Conservation (phyloP, 2,797 vertebrate species). For the Taenioides sp. region DNA sequence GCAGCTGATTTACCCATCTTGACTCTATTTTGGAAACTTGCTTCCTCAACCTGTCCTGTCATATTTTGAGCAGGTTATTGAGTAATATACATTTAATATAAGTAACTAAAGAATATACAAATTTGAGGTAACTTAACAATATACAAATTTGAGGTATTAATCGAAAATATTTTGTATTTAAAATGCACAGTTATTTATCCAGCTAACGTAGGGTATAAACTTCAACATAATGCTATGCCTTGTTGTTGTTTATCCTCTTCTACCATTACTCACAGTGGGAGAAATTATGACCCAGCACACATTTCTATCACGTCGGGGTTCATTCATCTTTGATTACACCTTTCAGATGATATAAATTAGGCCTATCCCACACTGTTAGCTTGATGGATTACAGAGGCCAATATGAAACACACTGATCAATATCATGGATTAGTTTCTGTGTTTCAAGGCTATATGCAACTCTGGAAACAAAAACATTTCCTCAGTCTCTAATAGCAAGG, state of each 20-base stretch:
- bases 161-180: neutral
- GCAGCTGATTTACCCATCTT: conserved; percentile 42
- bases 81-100: conserved; percentile 17
- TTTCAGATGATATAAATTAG: conserved; percentile 81
- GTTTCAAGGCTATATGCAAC: conserved; percentile 69
- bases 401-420: conserved; percentile 79
- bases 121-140: neutral
- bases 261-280: conserved; percentile 69
- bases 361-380: conserved; percentile 71
- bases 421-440: conserved; percentile 76
- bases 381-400: conserved; percentile 75
- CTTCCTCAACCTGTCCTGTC: conserved; percentile 27
- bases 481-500: conserved; percentile 9
- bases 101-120: neutral
- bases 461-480: conserved; percentile 43
- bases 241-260: conserved; percentile 54
- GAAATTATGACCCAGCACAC: conserved; percentile 73
- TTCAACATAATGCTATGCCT: conserved; percentile 27
- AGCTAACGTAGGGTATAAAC: neutral
- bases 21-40: conserved; percentile 26
- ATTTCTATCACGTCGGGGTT: conserved; percentile 75
- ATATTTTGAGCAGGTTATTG: conserved; percentile 21
- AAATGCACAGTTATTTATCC: neutral
- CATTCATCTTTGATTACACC: conserved; percentile 81
- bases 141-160: neutral